Conservation (phyloP, 2,113 vertebrate species). For the Catharus bicknelli region DNA sequence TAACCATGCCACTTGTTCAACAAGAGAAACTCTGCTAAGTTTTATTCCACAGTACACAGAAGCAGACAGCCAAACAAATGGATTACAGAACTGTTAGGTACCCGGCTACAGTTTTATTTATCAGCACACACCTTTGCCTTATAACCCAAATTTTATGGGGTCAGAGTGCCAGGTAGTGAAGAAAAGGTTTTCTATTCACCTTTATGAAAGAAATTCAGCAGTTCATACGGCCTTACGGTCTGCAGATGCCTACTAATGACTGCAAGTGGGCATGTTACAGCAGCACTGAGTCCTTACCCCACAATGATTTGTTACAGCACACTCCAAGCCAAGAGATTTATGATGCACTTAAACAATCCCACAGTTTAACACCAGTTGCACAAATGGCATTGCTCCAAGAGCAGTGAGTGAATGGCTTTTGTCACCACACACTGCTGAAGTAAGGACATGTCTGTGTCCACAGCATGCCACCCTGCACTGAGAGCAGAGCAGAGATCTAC, state of each 20-base stretch:
- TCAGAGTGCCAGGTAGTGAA: background rate
- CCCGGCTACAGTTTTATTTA: background rate
- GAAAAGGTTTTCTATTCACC: background rate
- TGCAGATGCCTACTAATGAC: background rate
- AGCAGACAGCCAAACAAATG: background rate
- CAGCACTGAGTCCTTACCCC: background rate
- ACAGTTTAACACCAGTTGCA: background rate
- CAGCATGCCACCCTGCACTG: background rate
- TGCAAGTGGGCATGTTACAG: background rate
- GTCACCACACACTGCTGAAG: background rate
- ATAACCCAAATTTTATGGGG: background rate
- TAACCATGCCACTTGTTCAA: background rate
- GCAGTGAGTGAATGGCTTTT: background rate
- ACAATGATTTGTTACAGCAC: background rate
- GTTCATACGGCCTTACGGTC: accelerated
- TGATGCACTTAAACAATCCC: background rate
- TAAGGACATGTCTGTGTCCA: background rate
- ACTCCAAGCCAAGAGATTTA: background rate
- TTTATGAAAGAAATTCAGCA: background rate
- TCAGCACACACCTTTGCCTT: background rate
- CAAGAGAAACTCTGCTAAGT: background rate
- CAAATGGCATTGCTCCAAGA: accelerated
- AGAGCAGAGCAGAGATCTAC: background rate
- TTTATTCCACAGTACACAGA: background rate
- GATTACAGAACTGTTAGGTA: background rate